Base-by-base conservation (phyloP, 2,797 vertebrate species). In the Hypotaenidia okinawae region DNA sequence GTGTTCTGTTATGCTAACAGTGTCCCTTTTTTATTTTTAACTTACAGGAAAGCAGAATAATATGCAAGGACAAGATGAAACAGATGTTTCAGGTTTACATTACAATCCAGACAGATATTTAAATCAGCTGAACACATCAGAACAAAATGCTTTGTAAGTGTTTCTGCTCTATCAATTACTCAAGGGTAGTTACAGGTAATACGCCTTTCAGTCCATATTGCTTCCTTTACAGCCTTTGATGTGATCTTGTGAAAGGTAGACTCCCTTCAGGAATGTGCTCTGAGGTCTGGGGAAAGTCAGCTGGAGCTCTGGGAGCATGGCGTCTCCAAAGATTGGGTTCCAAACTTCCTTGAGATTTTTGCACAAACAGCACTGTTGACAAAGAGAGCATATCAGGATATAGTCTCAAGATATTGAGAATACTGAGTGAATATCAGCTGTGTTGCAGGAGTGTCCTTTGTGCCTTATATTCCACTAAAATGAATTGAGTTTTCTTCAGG, bases 51-150 rank as follows among this genome's bases (percentile, higher is more conserved):
- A 92, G 69, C 41, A 78, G 64, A 84, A 67, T 61, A 76, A 70
- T 67, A 59, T 58, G 61, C 55, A 94, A 93, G 87, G 70, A 19
- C 22, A 82, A 89, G 70, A 89, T 73, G 77, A 84, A 95, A 87
- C 80, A 87, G 30, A 83, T 78, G 54, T 83, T 92, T 89, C 66
- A 94, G 54, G 47, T 93, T 72, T 83, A 78, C 61, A 25, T 62
- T 87, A 59, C 25, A 47, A 68, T 80, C 94, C 84, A 83, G 90
- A 77, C 43, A 90, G 90, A 84, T 92, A 87, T 75, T 37, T 81
- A 74, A 81, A 94, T 94, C 78, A 87, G 61, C 45, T 85, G 72
- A 94, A 97, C 68, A 83, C 62, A 83, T 80, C 54, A 73, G 86
- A 95, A 89, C 68, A 83, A 77, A 95, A 77, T 4, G 18, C 64